Conservation (phyloP, 2,113 vertebrate genomes). For the Alethe castanea region DNA sequence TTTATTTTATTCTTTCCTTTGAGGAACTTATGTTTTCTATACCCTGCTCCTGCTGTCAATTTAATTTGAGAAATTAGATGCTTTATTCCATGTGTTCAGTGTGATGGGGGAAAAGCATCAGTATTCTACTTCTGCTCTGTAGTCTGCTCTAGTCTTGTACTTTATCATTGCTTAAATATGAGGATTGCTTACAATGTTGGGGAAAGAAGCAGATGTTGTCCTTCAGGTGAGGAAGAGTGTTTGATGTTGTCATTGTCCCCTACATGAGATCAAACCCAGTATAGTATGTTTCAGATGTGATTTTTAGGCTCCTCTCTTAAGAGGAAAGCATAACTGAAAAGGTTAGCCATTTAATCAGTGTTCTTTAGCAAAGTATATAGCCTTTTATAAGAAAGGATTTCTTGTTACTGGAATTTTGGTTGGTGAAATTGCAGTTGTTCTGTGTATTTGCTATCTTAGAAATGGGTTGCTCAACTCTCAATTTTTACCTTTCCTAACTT, state of each 20-base stretch:
- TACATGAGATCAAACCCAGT: neutral
- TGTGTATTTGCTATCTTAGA: fast-evolving
- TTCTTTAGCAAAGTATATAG: neutral
- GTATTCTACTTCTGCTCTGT: neutral
- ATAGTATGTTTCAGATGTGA: neutral
- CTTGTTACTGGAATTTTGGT: neutral
- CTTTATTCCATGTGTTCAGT: neutral
- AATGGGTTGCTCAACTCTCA: neutral
- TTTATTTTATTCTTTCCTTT: neutral
- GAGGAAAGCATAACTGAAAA: neutral
- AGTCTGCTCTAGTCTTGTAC: neutral
- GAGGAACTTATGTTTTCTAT: neutral
- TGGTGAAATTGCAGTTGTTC: neutral
- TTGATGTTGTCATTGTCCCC: neutral
- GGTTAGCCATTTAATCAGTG: neutral
- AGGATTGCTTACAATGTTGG: neutral
- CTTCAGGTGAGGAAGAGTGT: neutral
- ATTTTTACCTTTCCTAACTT: neutral
- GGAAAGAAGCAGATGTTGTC: neutral
- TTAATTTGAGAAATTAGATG: neutral
- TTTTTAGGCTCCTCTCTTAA: neutral
- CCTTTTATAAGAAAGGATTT: neutral
- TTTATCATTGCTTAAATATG: neutral
- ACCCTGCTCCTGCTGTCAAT: neutral
- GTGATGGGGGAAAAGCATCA: neutral